A percentile compares a stretch with the other conserved stretches of the same genome.
Conservation (phyloP, 30 jellyfish, hydroid and myxozoan species). For the Hydractinia echinata region DNA sequence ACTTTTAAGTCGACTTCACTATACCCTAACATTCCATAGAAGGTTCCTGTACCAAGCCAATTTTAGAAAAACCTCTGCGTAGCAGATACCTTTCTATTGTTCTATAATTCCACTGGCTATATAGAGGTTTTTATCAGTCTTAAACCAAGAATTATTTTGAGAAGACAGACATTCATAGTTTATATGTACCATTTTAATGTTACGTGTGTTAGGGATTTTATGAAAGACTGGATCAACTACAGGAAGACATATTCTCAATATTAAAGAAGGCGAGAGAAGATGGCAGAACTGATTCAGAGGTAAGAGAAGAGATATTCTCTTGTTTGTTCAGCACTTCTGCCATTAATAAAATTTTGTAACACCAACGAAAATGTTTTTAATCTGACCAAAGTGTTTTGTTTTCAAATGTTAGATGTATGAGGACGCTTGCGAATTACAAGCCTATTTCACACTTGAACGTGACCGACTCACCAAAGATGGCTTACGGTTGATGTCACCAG, state of each 20-base stretch:
- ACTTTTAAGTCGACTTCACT: too few species aligned
- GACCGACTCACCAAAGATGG: slow-evolving; percentile 83
- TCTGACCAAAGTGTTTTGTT: not conserved
- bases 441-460: slow-evolving; percentile 61
- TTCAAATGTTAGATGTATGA: slow-evolving; percentile 71
- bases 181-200: too few species aligned
- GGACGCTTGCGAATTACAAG: slow-evolving; percentile 80
- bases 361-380: not conserved
- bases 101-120: too few species aligned
- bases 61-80: too few species aligned
- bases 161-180: too few species aligned
- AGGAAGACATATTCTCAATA: slow-evolving; percentile 75
- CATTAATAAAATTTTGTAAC: not conserved
- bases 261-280: slow-evolving; percentile 53
- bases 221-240: slow-evolving; percentile 71
- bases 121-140: too few species aligned
- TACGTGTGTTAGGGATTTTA: slow-evolving; percentile 49
- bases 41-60: too few species aligned
- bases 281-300: slow-evolving; percentile 91
- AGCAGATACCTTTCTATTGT: too few species aligned
- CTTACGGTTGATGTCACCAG: slow-evolving; percentile 75
- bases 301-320: slow-evolving; percentile 3
- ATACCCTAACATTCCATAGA: too few species aligned
- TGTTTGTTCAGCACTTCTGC: not conserved
- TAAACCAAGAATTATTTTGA: too few species aligned